A percentile compares a stretch with the other conserved stretches of the same genome.
Evolutionary conservation across 2,888 invertebrate genomes (phyloP).

Genomic region (Stenichneumon culpator): DNA sequence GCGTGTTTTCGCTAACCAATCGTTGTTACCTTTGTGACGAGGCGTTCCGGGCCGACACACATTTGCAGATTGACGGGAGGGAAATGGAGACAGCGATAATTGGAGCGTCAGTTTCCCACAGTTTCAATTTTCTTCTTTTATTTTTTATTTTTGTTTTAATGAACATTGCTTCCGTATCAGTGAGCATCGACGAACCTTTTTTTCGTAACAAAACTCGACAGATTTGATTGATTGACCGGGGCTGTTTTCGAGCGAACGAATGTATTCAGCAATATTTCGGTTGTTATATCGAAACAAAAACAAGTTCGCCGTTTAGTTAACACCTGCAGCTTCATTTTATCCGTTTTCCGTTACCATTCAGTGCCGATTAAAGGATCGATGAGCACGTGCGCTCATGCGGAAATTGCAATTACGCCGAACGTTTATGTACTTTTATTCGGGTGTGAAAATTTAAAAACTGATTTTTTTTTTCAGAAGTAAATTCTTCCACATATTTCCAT

Average conservation of each 20-base stretch:
- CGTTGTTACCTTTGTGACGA: not conserved
- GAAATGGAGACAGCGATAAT: not conserved
- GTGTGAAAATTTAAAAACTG: not conserved
- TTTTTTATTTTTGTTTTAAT: not conserved
- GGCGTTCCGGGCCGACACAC: not conserved
- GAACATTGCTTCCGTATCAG: not conserved
- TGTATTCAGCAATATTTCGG: not conserved
- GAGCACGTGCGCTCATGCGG: not conserved
- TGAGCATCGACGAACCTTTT: not conserved
- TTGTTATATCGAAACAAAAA: not conserved
- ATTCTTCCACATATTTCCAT: too few species aligned
- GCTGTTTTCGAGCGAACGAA: not conserved
- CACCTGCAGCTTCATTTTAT: constrained; percentile 7
- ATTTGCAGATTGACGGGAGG: not conserved
- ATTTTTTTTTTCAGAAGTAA: not conserved
- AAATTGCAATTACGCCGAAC: not conserved
- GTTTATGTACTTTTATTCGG: not conserved
- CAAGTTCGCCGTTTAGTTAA: not conserved
- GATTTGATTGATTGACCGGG: constrained; percentile 6
- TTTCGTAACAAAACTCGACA: not conserved
- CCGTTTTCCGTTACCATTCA: not conserved
- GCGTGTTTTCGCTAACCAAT: not conserved
- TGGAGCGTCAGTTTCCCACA: not conserved
- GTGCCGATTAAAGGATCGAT: not conserved
- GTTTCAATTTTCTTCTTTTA: not conserved